phyloP scores from a whole-genome alignment of 2,113 vertebrate genomes.

The Centropus unirufus region DNA sequence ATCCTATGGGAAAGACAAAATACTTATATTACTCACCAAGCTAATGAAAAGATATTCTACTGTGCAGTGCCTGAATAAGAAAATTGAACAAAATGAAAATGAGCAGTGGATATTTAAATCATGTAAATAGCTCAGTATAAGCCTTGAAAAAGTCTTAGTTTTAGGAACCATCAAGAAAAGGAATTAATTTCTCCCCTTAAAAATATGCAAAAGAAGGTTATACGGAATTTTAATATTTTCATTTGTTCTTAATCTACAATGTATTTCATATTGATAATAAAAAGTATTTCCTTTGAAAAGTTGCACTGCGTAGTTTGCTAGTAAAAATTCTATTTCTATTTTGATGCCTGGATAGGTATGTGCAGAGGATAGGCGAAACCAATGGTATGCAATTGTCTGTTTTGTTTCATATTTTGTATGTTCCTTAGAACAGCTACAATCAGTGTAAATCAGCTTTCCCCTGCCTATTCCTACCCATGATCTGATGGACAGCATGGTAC shows the following conservation, averaged over 20 bases:
- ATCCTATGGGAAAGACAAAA: neutral
- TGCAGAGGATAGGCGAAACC: neutral
- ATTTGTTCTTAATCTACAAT: neutral
- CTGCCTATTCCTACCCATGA: neutral
- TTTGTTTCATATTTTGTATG: neutral
- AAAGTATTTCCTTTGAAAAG: neutral
- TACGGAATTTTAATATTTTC: neutral
- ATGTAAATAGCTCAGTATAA: neutral
- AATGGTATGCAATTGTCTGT: neutral
- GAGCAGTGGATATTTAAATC: neutral
- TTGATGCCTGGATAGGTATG: neutral
- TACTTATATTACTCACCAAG: neutral
- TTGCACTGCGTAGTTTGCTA: neutral
- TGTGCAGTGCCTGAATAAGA: neutral
- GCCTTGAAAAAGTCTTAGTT: neutral
- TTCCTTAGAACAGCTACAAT: neutral
- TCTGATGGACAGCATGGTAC: neutral
- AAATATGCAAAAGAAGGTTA: neutral
- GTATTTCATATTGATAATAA: neutral
- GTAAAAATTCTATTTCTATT: neutral
- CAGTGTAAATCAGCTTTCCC: neutral
- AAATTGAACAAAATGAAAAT: neutral
- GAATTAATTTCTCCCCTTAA: neutral
- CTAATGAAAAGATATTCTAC: neutral
- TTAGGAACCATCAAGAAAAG: neutral